phyloP scores from a whole-genome alignment of 2,797 vertebrate species.

The Sardinella longiceps region DNA sequence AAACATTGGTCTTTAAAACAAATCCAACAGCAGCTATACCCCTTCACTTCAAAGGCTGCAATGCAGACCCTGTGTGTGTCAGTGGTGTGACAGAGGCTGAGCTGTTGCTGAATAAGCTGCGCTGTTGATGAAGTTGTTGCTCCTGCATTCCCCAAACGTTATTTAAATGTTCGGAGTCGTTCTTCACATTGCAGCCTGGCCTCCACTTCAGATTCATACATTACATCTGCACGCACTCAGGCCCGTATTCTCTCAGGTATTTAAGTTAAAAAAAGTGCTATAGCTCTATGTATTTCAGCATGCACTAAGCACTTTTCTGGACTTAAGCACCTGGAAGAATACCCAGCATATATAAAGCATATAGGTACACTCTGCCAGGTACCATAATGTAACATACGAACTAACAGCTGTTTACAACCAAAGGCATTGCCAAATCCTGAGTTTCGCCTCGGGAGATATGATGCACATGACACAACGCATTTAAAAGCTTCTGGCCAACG shows the following conservation, averaged over 20 bases:
- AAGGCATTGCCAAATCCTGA: not conserved
- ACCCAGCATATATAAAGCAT: too few relatives aligned
- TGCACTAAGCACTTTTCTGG: too few relatives aligned
- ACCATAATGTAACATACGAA: not conserved
- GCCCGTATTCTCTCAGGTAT: too few relatives aligned
- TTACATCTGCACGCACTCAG: too few relatives aligned
- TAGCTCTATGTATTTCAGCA: too few relatives aligned
- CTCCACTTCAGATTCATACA: not conserved
- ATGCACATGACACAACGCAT: not conserved
- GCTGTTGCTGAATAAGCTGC: not conserved
- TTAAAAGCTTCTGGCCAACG: not conserved
- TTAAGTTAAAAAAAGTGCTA: too few relatives aligned
- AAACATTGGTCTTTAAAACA: not conserved
- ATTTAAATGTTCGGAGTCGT: not conserved
- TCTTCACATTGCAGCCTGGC: not conserved
- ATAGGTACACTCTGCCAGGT: too few relatives aligned
- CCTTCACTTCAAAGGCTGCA: not conserved
- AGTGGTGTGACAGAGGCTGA: not conserved
- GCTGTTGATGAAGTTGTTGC: too few relatives aligned
- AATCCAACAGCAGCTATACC: not conserved
- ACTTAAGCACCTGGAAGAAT: too few relatives aligned
- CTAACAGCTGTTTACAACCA: not conserved
- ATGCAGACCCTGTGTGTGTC: not conserved
- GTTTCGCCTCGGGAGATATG: not conserved
- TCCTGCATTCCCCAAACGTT: not conserved